Conservation (phyloP, 2,113 vertebrate species). For the Callionymus lyra region DNA sequence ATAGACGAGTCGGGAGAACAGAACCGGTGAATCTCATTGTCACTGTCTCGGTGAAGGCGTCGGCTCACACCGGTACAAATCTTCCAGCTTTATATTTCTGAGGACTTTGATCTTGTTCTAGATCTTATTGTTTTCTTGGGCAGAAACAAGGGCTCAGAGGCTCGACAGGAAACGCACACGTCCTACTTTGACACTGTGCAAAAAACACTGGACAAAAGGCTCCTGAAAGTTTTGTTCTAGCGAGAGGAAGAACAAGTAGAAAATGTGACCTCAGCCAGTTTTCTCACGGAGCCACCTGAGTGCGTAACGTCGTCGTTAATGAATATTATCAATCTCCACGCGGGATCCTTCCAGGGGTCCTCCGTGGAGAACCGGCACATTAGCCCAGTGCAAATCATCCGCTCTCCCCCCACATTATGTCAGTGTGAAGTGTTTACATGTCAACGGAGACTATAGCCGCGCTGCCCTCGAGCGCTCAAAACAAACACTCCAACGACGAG, state of each 20-base stretch:
- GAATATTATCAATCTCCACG: conserved; percentile 47
- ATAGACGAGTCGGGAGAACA: too few species aligned
- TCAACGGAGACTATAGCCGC: conserved; percentile 17
- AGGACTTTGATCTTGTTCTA: conserved; percentile 43
- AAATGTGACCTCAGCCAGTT: too few species aligned
- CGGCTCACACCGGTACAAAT: background rate
- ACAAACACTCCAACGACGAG: conserved; percentile 16
- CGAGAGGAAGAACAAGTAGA: conserved; percentile 42
- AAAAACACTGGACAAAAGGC: conserved; percentile 47
- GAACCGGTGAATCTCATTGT: too few species aligned
- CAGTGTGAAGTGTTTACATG: conserved; percentile 15
- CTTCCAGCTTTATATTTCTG: conserved; percentile 16
- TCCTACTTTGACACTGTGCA: conserved; percentile 45
- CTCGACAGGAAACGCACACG: conserved; percentile 29
- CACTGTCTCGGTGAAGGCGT: too few species aligned
- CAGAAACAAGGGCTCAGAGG: too few species aligned
- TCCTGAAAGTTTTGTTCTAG: conserved; percentile 38
- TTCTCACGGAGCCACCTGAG: conserved; percentile 36
- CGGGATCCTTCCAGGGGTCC: conserved; percentile 22
- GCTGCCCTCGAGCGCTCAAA: conserved; percentile 17
- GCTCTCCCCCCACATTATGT: conserved; percentile 10
- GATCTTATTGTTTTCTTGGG: conserved; percentile 36
- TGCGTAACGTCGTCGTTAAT: conserved; percentile 44
- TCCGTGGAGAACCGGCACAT: conserved; percentile 5
- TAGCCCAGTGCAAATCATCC: conserved; percentile 27